A percentile compares a stretch with the other conserved stretches of the same genome.
Conservation (phyloP, 2,888 invertebrate species). For the Spilarctia lutea region DNA sequence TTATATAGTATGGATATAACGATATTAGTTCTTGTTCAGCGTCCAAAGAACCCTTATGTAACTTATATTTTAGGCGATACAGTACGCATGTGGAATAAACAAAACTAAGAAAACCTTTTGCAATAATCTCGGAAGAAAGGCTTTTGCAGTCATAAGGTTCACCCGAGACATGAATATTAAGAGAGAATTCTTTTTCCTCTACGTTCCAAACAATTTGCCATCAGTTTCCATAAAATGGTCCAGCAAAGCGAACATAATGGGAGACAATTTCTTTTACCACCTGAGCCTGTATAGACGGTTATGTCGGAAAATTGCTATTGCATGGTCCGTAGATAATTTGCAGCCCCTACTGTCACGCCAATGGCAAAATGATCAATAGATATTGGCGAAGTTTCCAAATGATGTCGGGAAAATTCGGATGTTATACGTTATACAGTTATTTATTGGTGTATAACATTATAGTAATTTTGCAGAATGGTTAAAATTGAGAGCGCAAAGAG, state of each 20-base stretch:
- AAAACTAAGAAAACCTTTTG: constrained; percentile 51
- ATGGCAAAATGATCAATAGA: constrained; percentile 45
- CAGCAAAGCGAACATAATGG: constrained; percentile 75
- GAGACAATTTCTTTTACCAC: constrained; percentile 79
- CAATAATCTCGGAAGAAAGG: constrained; percentile 57
- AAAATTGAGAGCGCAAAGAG: too few species aligned
- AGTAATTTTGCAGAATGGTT: background rate
- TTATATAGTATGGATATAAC: constrained; percentile 17
- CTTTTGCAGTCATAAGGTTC: constrained; percentile 57
- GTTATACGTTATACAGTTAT: constrained; percentile 7
- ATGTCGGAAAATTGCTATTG: constrained; percentile 51
- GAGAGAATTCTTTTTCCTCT: constrained; percentile 58
- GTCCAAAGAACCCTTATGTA: constrained; percentile 37
- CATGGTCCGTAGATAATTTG: constrained; percentile 55
- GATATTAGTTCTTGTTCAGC: constrained; percentile 13
- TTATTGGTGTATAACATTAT: background rate
- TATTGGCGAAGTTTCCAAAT: constrained; percentile 38
- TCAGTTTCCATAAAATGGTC: constrained; percentile 77
- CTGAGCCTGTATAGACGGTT: constrained; percentile 65
- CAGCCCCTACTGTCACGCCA: constrained; percentile 36
- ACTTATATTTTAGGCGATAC: constrained; percentile 55
- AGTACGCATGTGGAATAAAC: constrained; percentile 58
- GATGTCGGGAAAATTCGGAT: constrained; percentile 21
- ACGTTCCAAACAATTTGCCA: constrained; percentile 75
- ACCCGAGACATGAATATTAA: constrained; percentile 76